phyloP scores from a whole-genome alignment of 30 jellyfish, hydroid and myxozoan genomes.

The Cassiopea xamachana region DNA sequence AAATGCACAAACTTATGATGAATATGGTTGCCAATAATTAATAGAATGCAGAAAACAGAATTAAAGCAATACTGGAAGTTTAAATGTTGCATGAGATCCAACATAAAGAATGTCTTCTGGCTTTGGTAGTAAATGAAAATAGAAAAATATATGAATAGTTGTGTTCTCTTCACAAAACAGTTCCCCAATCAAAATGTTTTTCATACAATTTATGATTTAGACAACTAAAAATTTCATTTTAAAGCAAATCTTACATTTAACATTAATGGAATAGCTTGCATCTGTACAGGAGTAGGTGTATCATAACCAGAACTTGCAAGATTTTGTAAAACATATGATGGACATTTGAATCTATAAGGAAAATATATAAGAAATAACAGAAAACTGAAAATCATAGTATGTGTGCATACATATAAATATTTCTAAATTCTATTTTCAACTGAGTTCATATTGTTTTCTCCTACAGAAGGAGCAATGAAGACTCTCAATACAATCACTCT shows the following conservation, averaged over 20 bases:
- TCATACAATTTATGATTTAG: too few relatives aligned
- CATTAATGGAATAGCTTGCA: slow-evolving; percentile 95
- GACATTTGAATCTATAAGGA: slow-evolving; percentile 64
- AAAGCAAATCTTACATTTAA: slow-evolving; percentile 58
- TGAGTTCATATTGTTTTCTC: too few relatives aligned
- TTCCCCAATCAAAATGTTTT: too few relatives aligned
- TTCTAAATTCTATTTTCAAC: too few relatives aligned
- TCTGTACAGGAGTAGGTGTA: slow-evolving; percentile 93
- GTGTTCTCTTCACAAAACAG: too few relatives aligned
- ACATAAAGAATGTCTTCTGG: too few relatives aligned
- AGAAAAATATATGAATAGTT: too few relatives aligned
- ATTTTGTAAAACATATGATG: slow-evolving; percentile 46
- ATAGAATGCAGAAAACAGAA: neutral
- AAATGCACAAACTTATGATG: neutral
- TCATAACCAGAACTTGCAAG: slow-evolving; percentile 68
- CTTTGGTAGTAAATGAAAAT: too few relatives aligned
- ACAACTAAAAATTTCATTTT: too few relatives aligned
- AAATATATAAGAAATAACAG: neutral
- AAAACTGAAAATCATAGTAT: neutral
- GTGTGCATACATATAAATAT: neutral
- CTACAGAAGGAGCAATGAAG: too few relatives aligned
- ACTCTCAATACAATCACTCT: too few relatives aligned
- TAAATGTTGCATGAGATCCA: too few relatives aligned
- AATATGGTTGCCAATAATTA: neutral
- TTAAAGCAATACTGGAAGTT: neutral